Evolutionary conservation across 2,113 vertebrate genomes (phyloP), one percentile per base, ranked within the genome.

Genomic region (Eupsittula cactorum): DNA sequence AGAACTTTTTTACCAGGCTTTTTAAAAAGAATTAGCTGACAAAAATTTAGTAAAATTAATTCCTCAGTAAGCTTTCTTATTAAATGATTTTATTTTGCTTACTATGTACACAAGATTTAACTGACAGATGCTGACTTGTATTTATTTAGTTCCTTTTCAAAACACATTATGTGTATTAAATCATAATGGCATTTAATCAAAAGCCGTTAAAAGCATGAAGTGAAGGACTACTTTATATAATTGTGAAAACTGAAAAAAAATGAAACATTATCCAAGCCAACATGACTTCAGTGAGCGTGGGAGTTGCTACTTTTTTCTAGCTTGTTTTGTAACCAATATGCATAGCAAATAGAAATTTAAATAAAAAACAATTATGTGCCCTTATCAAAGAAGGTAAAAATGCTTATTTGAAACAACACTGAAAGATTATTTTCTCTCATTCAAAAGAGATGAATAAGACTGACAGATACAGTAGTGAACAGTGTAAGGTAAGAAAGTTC

Each of bases 361-460:
- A 46, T 33, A 21, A 29, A 44, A 79, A 20, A 0, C 2, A 77
- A 31, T 11, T 1, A 52, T 35, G 6, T 23, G 10, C 5, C 13
- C 4, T 53, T 67, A 76, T 3, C 11, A 63, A 80, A 88, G 88
- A 80, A 86, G 86, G 18, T 1, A 18, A 67, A 86, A 93, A 70
- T 25, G 7, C 6, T 63, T 5, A 16, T 27, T 62, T 79, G 13
- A 82, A 86, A 19, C 57, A 3, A 52, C 2, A 31, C 4, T 50
- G 28, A 63, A 80, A 60, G 47, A 13, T 3, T 27, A 25, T 50
- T 52, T 50, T 33, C 25, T 4, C 4, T 11, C 11, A 63, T 59
- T 71, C 4, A 10, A 89, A 86, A 76, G 16, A 70, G 4, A 27
- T 33, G 8, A 75, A 50, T 33, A 64, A 47, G 16, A 39, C 6